A percentile compares a stretch with the other conserved stretches of the same genome.
These are phyloP conservation scores for Drosophila macrospina DNA, from an alignment of 2,888 invertebrate species.

Conservation along the genomic window DNA sequence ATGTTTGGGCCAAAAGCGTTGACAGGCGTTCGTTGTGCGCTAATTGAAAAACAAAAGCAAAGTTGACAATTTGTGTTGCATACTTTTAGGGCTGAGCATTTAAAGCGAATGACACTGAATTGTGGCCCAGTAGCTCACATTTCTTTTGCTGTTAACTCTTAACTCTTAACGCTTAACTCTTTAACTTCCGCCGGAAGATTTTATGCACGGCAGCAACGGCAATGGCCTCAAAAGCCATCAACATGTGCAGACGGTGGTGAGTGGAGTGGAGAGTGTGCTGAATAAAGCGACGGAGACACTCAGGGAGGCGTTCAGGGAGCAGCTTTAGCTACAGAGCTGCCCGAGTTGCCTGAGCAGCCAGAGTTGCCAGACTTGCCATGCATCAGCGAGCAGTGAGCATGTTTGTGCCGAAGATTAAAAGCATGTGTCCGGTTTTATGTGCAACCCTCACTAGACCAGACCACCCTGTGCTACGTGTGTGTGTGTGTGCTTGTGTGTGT, in stretches of 20 bases:
- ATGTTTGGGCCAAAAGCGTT: slow-evolving; percentile 29
- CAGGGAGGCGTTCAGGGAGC: slow-evolving; percentile 32
- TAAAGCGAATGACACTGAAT: slow-evolving; percentile 19
- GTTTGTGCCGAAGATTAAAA: slow-evolving; percentile 80
- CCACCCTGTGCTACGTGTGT: background rate
- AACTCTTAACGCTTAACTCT: slow-evolving; percentile 41
- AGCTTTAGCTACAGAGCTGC: slow-evolving; percentile 37
- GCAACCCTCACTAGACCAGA: slow-evolving; percentile 20
- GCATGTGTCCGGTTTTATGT: slow-evolving; percentile 82
- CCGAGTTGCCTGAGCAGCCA: slow-evolving; percentile 62
- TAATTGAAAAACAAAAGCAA: slow-evolving; percentile 70
- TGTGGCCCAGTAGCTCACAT: slow-evolving; percentile 39
- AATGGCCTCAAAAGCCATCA: slow-evolving; percentile 54
- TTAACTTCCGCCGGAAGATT: slow-evolving; percentile 80
- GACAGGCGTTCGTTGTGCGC: slow-evolving; percentile 25
- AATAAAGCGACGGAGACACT: slow-evolving; percentile 22
- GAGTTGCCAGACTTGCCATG: slow-evolving; percentile 63
- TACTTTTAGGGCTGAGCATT: slow-evolving; percentile 45
- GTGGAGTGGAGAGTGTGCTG: background rate
- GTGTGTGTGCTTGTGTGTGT: slow-evolving; percentile 30
- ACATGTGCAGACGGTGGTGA: slow-evolving; percentile 17
- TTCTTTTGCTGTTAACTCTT: slow-evolving; percentile 37
- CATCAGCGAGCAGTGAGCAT: slow-evolving; percentile 81
- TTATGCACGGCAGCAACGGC: slow-evolving; percentile 66
- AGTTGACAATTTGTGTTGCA: slow-evolving; percentile 38